Base-by-base conservation (phyloP, 1,140 invertebrate genomes). In the Metaphire vulgaris region DNA sequence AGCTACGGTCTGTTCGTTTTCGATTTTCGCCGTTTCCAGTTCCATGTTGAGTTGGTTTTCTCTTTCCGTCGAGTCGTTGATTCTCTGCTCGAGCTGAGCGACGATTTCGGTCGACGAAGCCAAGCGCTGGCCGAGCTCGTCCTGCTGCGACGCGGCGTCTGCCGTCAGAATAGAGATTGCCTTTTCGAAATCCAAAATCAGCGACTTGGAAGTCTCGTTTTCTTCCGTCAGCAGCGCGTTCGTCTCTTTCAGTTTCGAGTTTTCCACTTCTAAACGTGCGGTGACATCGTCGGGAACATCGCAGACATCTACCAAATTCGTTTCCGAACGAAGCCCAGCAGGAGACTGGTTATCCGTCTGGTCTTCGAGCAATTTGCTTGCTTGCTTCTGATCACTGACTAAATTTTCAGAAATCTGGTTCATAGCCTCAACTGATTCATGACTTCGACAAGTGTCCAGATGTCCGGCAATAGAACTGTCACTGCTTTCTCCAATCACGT, bases 21-120 rank as follows among this genome's bases (percentile, higher is more conserved):
- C 76, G 0, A 31, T 68, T 33, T 75, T 75, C 14, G 33, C 32
- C 64, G 31, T 30, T 34, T 77, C 76, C 68, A 75, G 66, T 6
- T 76, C 72, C 21, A 65, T 34, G 6, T 77, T 72, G 14, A 74
- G 29, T 12, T 69, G 31, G 33, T 79, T 76, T 28, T 66, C 33
- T n/a, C 33, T 32, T 32, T 76, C 77, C 26, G 33, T 34, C 29
- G 64, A 31, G 2, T 32, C 69, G 32, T 72, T 74, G 32, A 79
- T 69, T 56, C 75, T 41, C 21, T 76, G 69, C 32, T 80, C 75
- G 0, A 78, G 33, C n/a, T 34, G 32, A 65, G 79, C 75, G 1
- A 79, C 33, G 71, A 79, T 31, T 28, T 72, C 74, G 14, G 12
- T 33, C 2, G 67, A 31, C 2, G 66, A 56, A 6, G 56, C 29